phyloP scores from a whole-genome alignment of 2,888 invertebrate genomes.

The Thereva unica region DNA sequence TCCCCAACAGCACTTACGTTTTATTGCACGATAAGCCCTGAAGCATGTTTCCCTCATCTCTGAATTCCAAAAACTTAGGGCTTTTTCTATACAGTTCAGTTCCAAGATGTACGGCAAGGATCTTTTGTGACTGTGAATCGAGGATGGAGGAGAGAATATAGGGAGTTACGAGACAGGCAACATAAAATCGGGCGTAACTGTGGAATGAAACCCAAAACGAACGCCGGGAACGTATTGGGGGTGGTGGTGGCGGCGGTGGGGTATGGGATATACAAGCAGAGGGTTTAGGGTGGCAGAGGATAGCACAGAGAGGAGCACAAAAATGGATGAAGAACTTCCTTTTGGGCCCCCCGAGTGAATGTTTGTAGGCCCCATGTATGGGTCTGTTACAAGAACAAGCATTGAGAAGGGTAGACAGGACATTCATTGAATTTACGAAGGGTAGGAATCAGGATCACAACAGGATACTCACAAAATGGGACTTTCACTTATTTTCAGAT shows the following conservation, averaged over 20 bases:
- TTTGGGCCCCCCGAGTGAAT: conserved; percentile 14
- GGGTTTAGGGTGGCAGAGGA: no score
- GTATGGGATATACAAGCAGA: no score
- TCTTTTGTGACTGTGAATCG: conserved; percentile 24
- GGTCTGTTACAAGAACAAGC: conserved; percentile 9
- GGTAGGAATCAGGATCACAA: conserved; percentile 7
- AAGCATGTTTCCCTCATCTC: conserved; percentile 22
- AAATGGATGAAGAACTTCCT: conserved; percentile 29
- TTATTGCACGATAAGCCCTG: conserved; percentile 34
- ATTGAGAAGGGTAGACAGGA: conserved; percentile 32
- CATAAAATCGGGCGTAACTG: conserved; percentile 19
- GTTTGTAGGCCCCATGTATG: conserved; percentile 31
- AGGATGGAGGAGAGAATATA: conserved; percentile 3
- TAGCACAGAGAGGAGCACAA: conserved; percentile 7
- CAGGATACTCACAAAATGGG: conserved; percentile 11
- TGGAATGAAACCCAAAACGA: conserved; percentile 14
- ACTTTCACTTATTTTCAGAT: conserved; percentile 15
- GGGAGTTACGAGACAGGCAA: not conserved
- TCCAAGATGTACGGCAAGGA: conserved; percentile 11
- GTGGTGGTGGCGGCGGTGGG: no score
- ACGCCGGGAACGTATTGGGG: not conserved
- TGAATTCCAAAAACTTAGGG: conserved; percentile 1
- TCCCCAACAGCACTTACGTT: conserved; percentile 29
- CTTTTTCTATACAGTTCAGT: conserved; percentile 4
- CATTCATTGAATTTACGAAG: conserved; percentile 23